These are phyloP conservation scores for Oreochromis mossambicus DNA, from an alignment of 2,797 vertebrate genomes.

Conservation along the genomic window DNA sequence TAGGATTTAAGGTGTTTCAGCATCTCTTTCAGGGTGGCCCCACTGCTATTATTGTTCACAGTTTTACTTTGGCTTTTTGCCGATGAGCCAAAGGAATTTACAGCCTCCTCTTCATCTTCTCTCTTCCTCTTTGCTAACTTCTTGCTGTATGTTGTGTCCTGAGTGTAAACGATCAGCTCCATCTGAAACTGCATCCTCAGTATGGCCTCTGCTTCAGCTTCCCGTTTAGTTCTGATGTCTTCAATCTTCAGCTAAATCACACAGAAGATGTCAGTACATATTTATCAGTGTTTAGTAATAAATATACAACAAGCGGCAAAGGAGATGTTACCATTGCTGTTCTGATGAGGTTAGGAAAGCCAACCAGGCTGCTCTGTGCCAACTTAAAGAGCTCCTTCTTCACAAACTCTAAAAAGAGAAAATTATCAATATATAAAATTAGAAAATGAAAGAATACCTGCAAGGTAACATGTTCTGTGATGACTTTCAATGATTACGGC, in stretches of 20 bases:
- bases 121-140: conserved; percentile 6
- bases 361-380: conserved; percentile 66
- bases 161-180: conserved; percentile 84
- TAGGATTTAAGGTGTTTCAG: conserved; percentile 77
- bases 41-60: background rate
- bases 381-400: conserved; percentile 65
- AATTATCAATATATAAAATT: background rate
- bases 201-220: conserved; percentile 57
- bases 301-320: background rate
- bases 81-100: fast-evolving
- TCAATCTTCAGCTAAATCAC: conserved; percentile 66
- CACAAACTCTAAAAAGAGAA: conserved; percentile 65
- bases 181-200: conserved; percentile 83
- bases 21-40: conserved; percentile 64
- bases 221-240: conserved; percentile 67
- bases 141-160: conserved; percentile 75
- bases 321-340: conserved; percentile 73
- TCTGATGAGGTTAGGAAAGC: conserved; percentile 79
- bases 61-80: fast-evolving
- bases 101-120: background rate
- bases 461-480: background rate
- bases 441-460: background rate
- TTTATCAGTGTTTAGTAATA: background rate
- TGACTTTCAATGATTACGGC: background rate
- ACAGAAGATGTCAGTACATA: background rate